Percentiles rank a stretch among this genome's conserved stretches.
These are phyloP conservation scores for Bombyx mandarina DNA, from an alignment of 1,140 invertebrate genomes.

Conservation along the genomic window DNA sequence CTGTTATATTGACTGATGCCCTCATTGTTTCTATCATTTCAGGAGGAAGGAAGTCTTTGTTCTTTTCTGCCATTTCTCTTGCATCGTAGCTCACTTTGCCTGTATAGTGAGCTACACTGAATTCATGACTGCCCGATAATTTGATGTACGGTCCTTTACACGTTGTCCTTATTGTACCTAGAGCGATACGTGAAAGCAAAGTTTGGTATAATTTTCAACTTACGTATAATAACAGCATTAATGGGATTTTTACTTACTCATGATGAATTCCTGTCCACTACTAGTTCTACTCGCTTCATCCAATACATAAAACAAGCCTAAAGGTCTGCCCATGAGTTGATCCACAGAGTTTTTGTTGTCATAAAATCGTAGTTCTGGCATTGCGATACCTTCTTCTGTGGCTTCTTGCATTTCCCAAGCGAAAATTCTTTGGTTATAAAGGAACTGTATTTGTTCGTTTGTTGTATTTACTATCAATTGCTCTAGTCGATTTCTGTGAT, in stretches of 20 bases:
- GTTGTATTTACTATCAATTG: constrained; percentile 91
- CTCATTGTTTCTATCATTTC: constrained; percentile 89
- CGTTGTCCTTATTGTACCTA: constrained; percentile 70
- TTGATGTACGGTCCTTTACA: constrained; percentile 75
- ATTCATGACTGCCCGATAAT: constrained; percentile 76
- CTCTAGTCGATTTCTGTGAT: constrained; percentile 86
- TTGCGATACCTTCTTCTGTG: constrained; percentile 85
- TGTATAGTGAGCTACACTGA: constrained; percentile 87
- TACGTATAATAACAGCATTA: background rate
- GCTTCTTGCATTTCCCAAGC: constrained; percentile 92
- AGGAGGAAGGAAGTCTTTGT: constrained; percentile 88
- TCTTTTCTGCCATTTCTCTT: constrained; percentile 86
- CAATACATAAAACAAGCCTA: constrained; percentile 88
- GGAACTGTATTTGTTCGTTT: constrained; percentile 91
- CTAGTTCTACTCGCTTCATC: constrained; percentile 88
- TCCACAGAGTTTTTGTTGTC: constrained; percentile 91
- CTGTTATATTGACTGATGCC: constrained; percentile 78
- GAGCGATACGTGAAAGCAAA: constrained; percentile 21
- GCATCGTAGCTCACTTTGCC: constrained; percentile 87
- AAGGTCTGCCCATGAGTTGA: constrained; percentile 85
- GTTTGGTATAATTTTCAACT: background rate
- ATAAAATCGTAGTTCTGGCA: constrained; percentile 81
- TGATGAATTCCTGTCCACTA: constrained; percentile 71
- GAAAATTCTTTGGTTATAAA: constrained; percentile 90
- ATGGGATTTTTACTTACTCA: constrained; percentile 42